Base-by-base conservation (phyloP, 2,797 vertebrate species). In the Lepidocolaptes lacrymiger region DNA sequence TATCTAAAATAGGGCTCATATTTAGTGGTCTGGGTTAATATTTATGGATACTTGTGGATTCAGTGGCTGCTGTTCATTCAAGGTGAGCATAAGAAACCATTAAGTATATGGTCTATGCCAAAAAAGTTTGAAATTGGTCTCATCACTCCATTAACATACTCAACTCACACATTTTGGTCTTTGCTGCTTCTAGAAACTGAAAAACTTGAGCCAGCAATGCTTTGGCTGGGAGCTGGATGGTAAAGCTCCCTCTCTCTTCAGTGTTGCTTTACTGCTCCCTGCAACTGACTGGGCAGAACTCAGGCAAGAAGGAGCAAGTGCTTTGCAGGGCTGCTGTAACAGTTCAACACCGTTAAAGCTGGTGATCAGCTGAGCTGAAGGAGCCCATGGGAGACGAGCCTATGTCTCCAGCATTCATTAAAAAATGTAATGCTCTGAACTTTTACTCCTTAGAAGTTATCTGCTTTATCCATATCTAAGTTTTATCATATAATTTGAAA, bases 401-500 rank as follows among this genome's bases (percentile, higher is more conserved):
- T 21, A 10, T 7, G 16, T 26, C 51, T 61, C 52, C 62, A 80
- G 56, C 52, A 66, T 39, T 58, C 18, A 64, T 2, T 39, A 36
- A 44, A 49, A 82, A 87, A 77, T 27, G 56, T 49, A 46, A 34
- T 80, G 79, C 23, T 79, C 61, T 67, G 48, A 80, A 63, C 37
- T 76, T 82, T 28, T 28, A 55, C 54, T 49, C 30, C 56, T 52
- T 1, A 51, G 26, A 85, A 90, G 48, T 56, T 79, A 56, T 36
- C 61, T 85, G 36, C 28, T 90, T 88, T 63, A 55, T 41, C 59
- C 61, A 46, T 12, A 19, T 48, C 73, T 62, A 71, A 63, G 51
- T 78, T 95, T 94, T 76, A 41, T 61, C 22, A 28, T 9, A 16
- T 55, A 46, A 36, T 88, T 52, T 73, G 64, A 76, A 89, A 43